A percentile compares a stretch with the other conserved stretches of the same genome.
Conservation (phyloP, 2,113 vertebrate genomes). For the Hypocryptadius cinnamomeus region DNA sequence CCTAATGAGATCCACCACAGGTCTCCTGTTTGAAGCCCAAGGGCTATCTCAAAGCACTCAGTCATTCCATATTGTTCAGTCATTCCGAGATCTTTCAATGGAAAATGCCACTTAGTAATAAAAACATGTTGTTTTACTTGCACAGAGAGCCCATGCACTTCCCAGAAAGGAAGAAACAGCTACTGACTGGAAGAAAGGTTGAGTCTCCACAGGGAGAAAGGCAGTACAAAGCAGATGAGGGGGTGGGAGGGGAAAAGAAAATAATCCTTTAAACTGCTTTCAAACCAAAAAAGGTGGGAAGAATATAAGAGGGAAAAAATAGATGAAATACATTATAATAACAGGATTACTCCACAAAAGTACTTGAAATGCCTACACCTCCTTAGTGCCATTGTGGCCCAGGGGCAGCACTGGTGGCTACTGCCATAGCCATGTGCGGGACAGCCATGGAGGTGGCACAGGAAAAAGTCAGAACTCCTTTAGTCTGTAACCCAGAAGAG, state of each 20-base stretch:
- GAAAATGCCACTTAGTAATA: neutral
- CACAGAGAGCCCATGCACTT: neutral
- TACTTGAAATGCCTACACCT: slow-evolving; percentile 1
- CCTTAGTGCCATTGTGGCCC: neutral
- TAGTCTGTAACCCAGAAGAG: neutral
- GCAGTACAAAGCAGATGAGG: slow-evolving; percentile 1
- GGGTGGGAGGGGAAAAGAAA: slow-evolving; percentile 1
- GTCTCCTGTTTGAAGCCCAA: neutral
- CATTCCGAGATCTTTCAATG: neutral
- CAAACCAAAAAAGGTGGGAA: neutral
- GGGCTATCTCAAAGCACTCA: neutral
- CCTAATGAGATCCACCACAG: neutral
- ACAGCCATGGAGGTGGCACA: neutral
- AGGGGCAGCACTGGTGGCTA: neutral
- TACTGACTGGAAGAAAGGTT: slow-evolving; percentile 14
- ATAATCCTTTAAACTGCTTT: neutral
- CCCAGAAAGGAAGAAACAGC: neutral
- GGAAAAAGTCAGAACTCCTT: neutral
- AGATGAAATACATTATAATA: neutral
- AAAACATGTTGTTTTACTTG: neutral
- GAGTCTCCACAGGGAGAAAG: slow-evolving; percentile 6
- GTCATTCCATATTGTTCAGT: neutral
- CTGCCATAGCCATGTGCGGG: neutral
- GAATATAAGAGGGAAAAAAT: neutral
- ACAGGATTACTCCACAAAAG: slow-evolving; percentile 1